Evolutionary conservation across 2,113 vertebrate genomes (phyloP).

Genomic region (Bagarius yarrelli): DNA sequence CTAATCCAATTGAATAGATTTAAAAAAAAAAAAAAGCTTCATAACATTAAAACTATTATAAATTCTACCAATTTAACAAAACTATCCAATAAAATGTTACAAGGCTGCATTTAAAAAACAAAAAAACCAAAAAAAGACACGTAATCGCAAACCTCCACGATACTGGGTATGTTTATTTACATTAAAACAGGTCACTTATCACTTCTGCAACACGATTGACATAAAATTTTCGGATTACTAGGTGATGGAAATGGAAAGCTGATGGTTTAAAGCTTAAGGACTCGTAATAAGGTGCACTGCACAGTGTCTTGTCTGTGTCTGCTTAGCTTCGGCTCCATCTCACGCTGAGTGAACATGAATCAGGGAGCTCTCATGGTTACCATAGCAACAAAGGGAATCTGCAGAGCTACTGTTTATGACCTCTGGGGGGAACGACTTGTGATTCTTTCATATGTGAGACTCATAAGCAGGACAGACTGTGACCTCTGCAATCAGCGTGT

Average conservation of each 20-base stretch:
- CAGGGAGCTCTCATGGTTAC: slow-evolving; percentile 39
- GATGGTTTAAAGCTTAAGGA: not conserved
- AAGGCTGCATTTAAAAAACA: not conserved
- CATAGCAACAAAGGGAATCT: slow-evolving; percentile 40
- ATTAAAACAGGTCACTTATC: not conserved
- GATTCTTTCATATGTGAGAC: slow-evolving; percentile 24
- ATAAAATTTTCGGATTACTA: not conserved
- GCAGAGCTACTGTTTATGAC: slow-evolving; percentile 27
- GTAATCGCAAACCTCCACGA: too few species aligned
- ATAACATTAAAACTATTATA: not conserved
- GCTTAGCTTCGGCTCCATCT: slow-evolving; percentile 27
- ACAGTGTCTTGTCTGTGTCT: slow-evolving; percentile 30
- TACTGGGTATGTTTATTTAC: too few species aligned
- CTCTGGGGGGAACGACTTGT: slow-evolving; percentile 29
- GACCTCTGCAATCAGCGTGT: slow-evolving; percentile 19
- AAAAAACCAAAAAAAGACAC: too few species aligned
- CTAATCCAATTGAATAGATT: not conserved
- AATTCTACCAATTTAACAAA: not conserved
- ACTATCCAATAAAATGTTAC: not conserved
- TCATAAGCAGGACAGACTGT: slow-evolving; percentile 39
- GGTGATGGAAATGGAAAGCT: not conserved
- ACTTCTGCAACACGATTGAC: not conserved
- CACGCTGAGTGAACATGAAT: slow-evolving; percentile 35
- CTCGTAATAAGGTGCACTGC: slow-evolving; percentile 7
- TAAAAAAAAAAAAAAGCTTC: not conserved